Evolutionary conservation across 2,888 invertebrate species (phyloP).

Genomic region (Monochamus alternatus): DNA sequence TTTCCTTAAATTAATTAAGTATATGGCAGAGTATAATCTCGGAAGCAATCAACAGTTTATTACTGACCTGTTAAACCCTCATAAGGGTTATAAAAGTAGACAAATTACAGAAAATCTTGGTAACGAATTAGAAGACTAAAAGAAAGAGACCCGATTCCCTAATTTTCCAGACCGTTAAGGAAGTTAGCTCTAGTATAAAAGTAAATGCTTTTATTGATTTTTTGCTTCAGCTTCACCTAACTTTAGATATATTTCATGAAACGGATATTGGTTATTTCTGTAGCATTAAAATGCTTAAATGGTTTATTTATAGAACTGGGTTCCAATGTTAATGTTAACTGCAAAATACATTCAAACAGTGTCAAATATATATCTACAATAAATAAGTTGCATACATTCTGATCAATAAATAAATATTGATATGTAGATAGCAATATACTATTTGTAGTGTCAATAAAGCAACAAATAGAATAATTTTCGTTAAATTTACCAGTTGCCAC

Average conservation of each 20-base stretch:
- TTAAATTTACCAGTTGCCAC: no score
- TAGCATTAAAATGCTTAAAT: no score
- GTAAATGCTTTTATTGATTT: not conserved
- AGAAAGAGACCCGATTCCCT: conserved; percentile 1
- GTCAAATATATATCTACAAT: no score
- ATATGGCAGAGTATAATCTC: conserved; percentile 5
- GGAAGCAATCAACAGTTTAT: conserved; percentile 9
- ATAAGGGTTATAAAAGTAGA: conserved; percentile 9
- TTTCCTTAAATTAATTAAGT: conserved; percentile 12
- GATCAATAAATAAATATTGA: no score
- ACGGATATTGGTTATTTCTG: not conserved
- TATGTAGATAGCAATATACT: no score
- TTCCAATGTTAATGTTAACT: no score
- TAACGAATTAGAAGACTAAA: conserved; percentile 7
- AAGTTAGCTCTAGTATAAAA: conserved; percentile 7
- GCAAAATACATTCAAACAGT: no score
- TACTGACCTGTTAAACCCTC: conserved; percentile 9
- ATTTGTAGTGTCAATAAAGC: no score
- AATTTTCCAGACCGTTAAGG: conserved; percentile 2
- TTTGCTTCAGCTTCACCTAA: not conserved
- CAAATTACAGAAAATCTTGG: conserved; percentile 12
- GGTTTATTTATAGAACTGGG: no score
- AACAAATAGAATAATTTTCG: no score
- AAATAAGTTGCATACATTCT: no score
- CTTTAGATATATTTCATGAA: not conserved